Percentiles rank a stretch among this genome's conserved stretches.
These are phyloP conservation scores for Eupithecia pulchellata DNA, from an alignment of 2,888 invertebrate genomes.

Conservation along the genomic window DNA sequence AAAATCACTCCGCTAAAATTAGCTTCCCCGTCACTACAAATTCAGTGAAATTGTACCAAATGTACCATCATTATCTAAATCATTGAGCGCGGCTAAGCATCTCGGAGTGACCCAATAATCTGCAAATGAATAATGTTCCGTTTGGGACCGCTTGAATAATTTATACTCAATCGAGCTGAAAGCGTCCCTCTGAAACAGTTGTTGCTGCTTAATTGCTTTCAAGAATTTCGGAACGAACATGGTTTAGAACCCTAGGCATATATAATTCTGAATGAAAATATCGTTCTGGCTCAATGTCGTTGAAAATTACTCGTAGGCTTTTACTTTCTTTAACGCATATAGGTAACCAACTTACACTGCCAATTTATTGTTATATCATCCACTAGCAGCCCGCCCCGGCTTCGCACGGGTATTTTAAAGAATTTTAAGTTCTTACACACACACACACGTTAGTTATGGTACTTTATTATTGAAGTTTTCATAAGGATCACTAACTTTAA, in stretches of 20 bases:
- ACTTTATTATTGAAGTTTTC: no score
- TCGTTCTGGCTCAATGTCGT: not conserved
- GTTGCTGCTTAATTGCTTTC: conserved; percentile 31
- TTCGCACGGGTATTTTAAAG: no score
- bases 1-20: conserved; percentile 3
- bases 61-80: conserved; percentile 24
- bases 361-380: no score
- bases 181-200: conserved; percentile 46
- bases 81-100: conserved; percentile 31
- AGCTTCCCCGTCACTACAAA: conserved; percentile 8
- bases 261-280: not conserved
- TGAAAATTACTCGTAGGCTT: not conserved
- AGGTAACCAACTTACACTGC: no score
- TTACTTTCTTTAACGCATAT: no score
- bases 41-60: conserved; percentile 21
- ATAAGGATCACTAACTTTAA: no score
- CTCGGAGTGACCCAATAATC: conserved; percentile 52
- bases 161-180: conserved; percentile 63
- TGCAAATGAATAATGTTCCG: conserved; percentile 57
- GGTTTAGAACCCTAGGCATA: not conserved
- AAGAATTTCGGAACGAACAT: conserved; percentile 23
- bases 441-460: no score
- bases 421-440: no score
- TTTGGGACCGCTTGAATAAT: conserved; percentile 57
- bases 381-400: no score